A percentile compares a stretch with the other conserved stretches of the same genome.
Evolutionary conservation across 2,113 vertebrate genomes (phyloP).

Genomic region (Tachysurus fulvidraco): DNA sequence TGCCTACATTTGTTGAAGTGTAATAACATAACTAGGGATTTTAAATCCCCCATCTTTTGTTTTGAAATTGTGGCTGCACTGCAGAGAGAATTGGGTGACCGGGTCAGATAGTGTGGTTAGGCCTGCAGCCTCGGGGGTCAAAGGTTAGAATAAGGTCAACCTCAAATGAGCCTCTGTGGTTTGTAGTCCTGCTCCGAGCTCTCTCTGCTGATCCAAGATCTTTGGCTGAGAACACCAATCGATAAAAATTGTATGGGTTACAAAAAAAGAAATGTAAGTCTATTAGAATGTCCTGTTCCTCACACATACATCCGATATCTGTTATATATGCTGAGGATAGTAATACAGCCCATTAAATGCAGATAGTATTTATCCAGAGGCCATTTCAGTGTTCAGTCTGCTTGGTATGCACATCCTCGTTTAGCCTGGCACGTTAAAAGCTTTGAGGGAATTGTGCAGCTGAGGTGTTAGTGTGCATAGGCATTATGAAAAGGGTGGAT

Average conservation of each 20-base stretch:
- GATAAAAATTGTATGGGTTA: conserved; percentile 24
- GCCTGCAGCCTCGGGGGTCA: conserved; percentile 46
- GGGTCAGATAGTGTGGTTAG: conserved; percentile 45
- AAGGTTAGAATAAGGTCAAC: conserved; percentile 51
- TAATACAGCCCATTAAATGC: conserved; percentile 13
- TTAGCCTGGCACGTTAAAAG: conserved; percentile 25
- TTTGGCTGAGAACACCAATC: conserved; percentile 16
- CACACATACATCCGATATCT: background rate
- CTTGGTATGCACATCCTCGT: background rate
- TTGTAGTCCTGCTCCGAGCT: conserved; percentile 35
- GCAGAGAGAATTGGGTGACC: conserved; percentile 8
- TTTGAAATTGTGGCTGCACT: conserved; percentile 19
- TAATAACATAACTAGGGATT: conserved; percentile 56
- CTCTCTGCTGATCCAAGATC: conserved; percentile 30
- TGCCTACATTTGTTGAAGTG: conserved; percentile 53
- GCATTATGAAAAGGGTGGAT: conserved; percentile 11
- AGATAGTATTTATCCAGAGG: conserved; percentile 33
- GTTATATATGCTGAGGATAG: conserved; percentile 9
- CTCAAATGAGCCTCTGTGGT: conserved; percentile 51
- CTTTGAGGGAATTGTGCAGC: conserved; percentile 16
- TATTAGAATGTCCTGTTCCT: background rate
- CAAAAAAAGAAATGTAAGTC: background rate
- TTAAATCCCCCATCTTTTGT: conserved; percentile 43
- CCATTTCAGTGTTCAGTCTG: background rate
- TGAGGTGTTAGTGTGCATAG: conserved; percentile 7